Percentiles rank a stretch among this genome's conserved stretches.
Evolutionary conservation across 2,113 vertebrate species (phyloP).

Genomic region (Hydrolagus affinis): DNA sequence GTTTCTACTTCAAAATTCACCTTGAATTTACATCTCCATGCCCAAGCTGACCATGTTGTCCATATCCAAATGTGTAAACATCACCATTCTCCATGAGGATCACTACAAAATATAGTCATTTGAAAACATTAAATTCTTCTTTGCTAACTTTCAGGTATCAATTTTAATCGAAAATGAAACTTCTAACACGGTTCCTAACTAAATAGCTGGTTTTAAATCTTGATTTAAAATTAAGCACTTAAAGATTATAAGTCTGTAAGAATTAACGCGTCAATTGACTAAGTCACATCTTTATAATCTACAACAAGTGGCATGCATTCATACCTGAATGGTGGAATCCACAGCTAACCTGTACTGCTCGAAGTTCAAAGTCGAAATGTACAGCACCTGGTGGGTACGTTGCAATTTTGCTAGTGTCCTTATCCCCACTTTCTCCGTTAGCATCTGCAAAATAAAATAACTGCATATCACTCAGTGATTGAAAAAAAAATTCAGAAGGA

Average conservation of each 20-base stretch:
- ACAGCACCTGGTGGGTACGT: slow-evolving; percentile 90
- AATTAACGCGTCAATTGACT: too few species aligned
- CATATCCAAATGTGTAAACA: slow-evolving; percentile 95
- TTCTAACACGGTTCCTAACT: too few species aligned
- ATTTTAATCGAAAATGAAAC: too few species aligned
- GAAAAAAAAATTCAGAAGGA: background rate
- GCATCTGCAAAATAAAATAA: slow-evolving; percentile 65
- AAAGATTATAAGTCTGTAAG: too few species aligned
- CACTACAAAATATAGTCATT: slow-evolving; percentile 55
- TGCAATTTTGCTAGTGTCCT: slow-evolving; percentile 96
- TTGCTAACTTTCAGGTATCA: too few species aligned
- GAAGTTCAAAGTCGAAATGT: slow-evolving; percentile 83
- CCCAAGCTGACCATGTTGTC: slow-evolving; percentile 92
- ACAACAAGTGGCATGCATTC: slow-evolving; percentile 18
- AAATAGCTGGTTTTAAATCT: too few species aligned
- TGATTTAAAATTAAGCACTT: too few species aligned
- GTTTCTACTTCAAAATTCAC: slow-evolving; percentile 50
- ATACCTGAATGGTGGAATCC: slow-evolving; percentile 97
- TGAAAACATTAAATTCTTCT: background rate
- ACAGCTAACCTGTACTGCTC: slow-evolving; percentile 92
- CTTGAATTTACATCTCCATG: slow-evolving; percentile 96
- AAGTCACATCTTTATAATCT: too few species aligned
- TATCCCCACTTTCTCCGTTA: slow-evolving; percentile 91
- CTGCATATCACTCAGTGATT: slow-evolving; percentile 36
- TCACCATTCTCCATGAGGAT: slow-evolving; percentile 97